Evolutionary conservation across 2,888 invertebrate genomes (phyloP).

Genomic region (Uloborus plumipes): DNA sequence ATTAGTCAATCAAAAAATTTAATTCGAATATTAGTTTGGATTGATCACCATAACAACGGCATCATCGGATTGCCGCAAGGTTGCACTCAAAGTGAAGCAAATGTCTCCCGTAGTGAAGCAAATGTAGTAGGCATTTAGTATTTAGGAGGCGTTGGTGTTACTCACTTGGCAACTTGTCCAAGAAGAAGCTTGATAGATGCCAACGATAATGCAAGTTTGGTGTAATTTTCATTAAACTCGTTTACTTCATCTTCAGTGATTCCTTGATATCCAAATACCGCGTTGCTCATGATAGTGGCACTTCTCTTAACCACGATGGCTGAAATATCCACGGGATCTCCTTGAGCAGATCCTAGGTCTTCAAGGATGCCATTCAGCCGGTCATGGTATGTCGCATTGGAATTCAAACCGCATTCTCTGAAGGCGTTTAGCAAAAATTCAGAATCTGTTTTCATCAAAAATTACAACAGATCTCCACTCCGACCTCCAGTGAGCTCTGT

Average conservation of each 20-base stretch:
- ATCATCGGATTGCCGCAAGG: too few relatives aligned
- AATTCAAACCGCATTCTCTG: slow-evolving; percentile 8
- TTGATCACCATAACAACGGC: too few relatives aligned
- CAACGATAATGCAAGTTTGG: not conserved
- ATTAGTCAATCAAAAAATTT: too few relatives aligned
- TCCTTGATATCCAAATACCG: slow-evolving; percentile 5
- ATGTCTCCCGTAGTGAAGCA: too few relatives aligned
- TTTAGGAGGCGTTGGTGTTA: too few relatives aligned
- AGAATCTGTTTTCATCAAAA: too few relatives aligned
- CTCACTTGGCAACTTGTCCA: slow-evolving; percentile 16
- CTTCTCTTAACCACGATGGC: not conserved
- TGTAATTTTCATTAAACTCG: not conserved
- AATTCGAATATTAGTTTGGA: too few relatives aligned
- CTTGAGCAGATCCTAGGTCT: not conserved
- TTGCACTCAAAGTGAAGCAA: too few relatives aligned
- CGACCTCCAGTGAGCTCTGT: too few relatives aligned
- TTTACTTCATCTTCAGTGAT: slow-evolving; percentile 1
- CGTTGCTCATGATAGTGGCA: not conserved
- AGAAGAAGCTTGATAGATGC: not conserved
- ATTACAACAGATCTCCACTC: too few relatives aligned
- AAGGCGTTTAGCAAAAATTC: slow-evolving; percentile 9
- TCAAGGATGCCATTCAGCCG: not conserved
- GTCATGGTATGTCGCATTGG: not conserved
- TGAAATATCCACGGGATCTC: not conserved
- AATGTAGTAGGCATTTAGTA: too few relatives aligned